Percentiles rank a stretch among this genome's conserved stretches.
Conservation (phyloP, 2,797 vertebrate species). For the Acipenser transmontanus region DNA sequence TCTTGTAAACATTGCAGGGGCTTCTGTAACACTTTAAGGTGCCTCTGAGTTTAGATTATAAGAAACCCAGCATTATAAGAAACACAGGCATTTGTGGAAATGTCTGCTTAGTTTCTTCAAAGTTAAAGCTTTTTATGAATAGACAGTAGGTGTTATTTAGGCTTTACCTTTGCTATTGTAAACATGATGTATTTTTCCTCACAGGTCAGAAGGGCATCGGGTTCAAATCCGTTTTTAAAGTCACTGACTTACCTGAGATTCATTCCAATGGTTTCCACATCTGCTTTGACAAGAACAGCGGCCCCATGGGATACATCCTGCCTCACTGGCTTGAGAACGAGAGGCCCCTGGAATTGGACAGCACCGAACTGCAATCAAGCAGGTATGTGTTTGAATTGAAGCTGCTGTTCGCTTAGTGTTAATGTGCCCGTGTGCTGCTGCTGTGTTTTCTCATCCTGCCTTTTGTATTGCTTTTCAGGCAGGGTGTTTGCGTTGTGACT, state of each 20-base stretch:
- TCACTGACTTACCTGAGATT: conserved; percentile 69
- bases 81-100: no score
- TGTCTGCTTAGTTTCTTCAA: no score
- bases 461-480: neutral
- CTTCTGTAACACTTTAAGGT: no score
- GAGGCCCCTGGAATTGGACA: conserved; percentile 30
- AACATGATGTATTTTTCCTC: neutral
- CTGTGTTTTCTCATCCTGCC: neutral
- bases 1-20: no score
- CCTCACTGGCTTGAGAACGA: conserved; percentile 63
- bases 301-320: conserved; percentile 71
- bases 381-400: conserved; percentile 5
- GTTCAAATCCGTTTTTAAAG: conserved; percentile 73
- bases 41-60: no score
- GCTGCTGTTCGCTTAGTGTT: no score
- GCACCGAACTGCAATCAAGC: neutral
- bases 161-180: neutral
- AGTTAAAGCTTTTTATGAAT: no score
- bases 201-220: conserved; percentile 72
- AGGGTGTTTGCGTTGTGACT: neutral
- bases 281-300: conserved; percentile 59
- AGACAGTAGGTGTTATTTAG: no score
- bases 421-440: no score
- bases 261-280: conserved; percentile 71
- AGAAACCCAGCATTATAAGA: no score